Evolutionary conservation across 2,888 invertebrate species (phyloP), one percentile per base, ranked within the genome.

Genomic region (Argyresthia albistria): DNA sequence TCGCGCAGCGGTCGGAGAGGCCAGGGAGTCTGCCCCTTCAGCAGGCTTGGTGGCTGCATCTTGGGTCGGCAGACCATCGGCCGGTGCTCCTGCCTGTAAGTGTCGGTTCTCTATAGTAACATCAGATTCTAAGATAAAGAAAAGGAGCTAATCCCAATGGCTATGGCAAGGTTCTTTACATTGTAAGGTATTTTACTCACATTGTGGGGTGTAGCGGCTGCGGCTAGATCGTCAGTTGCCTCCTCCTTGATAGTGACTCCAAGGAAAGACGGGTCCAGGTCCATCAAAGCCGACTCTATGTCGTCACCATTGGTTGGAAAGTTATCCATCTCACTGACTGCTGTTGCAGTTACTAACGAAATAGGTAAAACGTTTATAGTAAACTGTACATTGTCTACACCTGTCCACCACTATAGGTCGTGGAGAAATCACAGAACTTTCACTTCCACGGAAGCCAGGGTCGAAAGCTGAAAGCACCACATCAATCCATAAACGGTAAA

Each of bases 161-260:
- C 25, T 25, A 25, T 25, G 25, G 25, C 25, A 25, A 25, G 25
- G 25, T 4, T 25, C 25, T 25, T 25, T 6, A 25, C 25, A 25
- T 25, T 25, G 25, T 25, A 25, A 25, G 6, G 25, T 25, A 25
- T 4, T 43, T n/a, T 8, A 43, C 43, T 14, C n/a, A 46, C 46
- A 35, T 46, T 35, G 35, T 25, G 10, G 39, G 10, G 8, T 8
- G 60, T 58, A 11, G 61, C 54, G 25, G 61, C 55, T 35, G 79
- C 79, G 1, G 66, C 60, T 15, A 73, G 62, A 39, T 87, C 88
- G 35, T 88, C 88, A 1, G 73, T 70, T 53, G 65, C 73, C 66
- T 88, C 88, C 59, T 87, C 86, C 59, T 88, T 88, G 65, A 88
- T 80, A 64, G 77, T 73, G 63, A 87, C 86, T 45, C 86, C 87